Conservation (phyloP, 2,113 vertebrate species). For the Caranx ignobilis region DNA sequence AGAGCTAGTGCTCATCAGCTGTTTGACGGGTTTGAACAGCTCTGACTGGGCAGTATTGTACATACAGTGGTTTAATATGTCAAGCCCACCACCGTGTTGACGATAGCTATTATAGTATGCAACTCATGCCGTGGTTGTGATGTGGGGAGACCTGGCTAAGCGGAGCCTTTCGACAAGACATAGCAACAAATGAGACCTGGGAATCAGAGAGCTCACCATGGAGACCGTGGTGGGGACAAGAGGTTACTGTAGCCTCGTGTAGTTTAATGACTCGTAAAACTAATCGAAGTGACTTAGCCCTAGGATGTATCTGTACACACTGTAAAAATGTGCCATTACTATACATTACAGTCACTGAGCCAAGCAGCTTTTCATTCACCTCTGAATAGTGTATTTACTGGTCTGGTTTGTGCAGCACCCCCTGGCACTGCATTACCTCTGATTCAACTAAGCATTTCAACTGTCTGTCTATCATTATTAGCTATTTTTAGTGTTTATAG, state of each 20-base stretch:
- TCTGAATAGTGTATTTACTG: too few species aligned
- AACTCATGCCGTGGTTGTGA: not conserved
- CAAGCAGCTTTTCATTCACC: too few species aligned
- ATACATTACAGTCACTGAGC: too few species aligned
- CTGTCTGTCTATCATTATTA: too few species aligned
- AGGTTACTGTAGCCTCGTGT: not conserved
- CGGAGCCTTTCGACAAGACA: not conserved
- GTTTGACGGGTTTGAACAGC: not conserved
- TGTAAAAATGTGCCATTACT: too few species aligned
- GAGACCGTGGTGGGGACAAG: not conserved
- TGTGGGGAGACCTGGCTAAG: not conserved
- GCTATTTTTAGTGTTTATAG: too few species aligned
- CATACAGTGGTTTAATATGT: rapidly evolving
- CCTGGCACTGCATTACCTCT: too few species aligned
- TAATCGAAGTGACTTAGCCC: not conserved
- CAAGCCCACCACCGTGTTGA: rapidly evolving
- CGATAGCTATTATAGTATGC: rapidly evolving
- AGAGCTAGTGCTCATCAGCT: conserved; percentile 27
- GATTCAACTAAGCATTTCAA: too few species aligned
- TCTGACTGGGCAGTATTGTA: not conserved
- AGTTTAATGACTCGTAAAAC: not conserved
- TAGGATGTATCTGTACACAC: too few species aligned
- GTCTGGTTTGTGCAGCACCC: too few species aligned
- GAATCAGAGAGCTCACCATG: not conserved
- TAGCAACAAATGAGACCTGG: not conserved